A percentile compares a stretch with the other conserved stretches of the same genome.
phyloP scores from a whole-genome alignment of 2,797 vertebrate species.

The Brachyalestes nurse region DNA sequence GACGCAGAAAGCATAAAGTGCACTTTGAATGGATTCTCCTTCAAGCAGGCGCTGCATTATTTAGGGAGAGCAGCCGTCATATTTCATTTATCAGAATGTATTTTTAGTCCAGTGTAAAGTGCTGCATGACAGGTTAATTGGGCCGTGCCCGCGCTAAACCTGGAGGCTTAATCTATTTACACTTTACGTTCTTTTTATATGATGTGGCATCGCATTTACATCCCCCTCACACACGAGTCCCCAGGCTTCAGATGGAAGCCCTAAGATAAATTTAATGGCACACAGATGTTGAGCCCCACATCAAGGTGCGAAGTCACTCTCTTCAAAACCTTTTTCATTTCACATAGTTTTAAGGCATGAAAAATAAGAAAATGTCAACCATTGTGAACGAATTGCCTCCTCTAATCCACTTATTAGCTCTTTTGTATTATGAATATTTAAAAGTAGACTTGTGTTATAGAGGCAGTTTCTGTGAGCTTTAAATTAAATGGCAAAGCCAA shows the following conservation, averaged over 20 bases:
- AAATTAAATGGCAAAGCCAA: slow-evolving; percentile 33
- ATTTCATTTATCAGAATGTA: slow-evolving; percentile 45
- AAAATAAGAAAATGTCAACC: neutral
- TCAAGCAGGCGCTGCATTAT: slow-evolving; percentile 27
- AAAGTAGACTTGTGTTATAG: slow-evolving; percentile 27
- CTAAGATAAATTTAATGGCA: neutral
- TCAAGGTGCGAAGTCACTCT: neutral
- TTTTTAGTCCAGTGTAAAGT: slow-evolving; percentile 43
- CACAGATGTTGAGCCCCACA: slow-evolving; percentile 2
- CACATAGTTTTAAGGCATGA: neutral
- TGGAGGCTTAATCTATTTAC: slow-evolving; percentile 6
- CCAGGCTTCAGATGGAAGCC: neutral
- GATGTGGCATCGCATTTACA: slow-evolving; percentile 13
- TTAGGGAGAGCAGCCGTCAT: slow-evolving; percentile 40
- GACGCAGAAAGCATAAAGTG: neutral
- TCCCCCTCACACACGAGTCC: neutral
- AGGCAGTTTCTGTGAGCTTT: slow-evolving; percentile 22
- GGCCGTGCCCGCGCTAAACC: neutral
- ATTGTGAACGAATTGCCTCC: slow-evolving; percentile 15
- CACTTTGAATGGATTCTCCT: neutral
- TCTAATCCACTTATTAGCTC: neutral
- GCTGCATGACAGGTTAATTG: slow-evolving; percentile 29
- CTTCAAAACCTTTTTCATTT: neutral
- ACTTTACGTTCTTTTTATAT: slow-evolving; percentile 11
- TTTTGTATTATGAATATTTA: slow-evolving; percentile 26